Evolutionary conservation across 2,113 vertebrate genomes (phyloP), one percentile per base, ranked within the genome.

Genomic region (Salvelinus sp.): DNA sequence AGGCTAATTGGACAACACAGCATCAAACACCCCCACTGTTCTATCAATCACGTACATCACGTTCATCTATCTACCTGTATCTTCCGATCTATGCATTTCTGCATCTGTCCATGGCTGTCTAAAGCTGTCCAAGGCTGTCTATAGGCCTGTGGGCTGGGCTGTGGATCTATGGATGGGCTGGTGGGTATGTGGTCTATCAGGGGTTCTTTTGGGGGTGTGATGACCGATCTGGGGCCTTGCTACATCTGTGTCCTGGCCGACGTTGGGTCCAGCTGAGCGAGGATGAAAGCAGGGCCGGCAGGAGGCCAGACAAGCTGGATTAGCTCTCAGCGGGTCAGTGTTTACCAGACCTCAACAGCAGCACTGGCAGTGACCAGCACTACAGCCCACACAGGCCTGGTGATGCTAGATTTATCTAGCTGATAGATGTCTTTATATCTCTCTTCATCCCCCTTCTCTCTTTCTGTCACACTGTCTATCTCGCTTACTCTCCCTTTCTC

Each of bases 401-500:
- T 44, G 9, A n/a, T 2, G n/a, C 18, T 16, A 16, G 58, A 62
- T 7, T 22, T 22, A 62, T 62, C 20, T 57, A 1, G 44, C 50
- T 62, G 76, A 82, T 76, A 71, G 74, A 73, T 72, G 5, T n/a
- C 33, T 25, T 20, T 27, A 70, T 60, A 1, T 0, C 16, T 70
- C 73, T 38, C 33, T 72, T 80, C 50, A 71, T 82, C 58, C 27
- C 44, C 71, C 69, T 80, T 44, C 38, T 44, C 38, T 10, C 38
- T 2, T n/a, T 65, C 54, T 33, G 14, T n/a, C 65, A 20, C 16
- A 6, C 65, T 68, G 3, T 67, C 28, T 67, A 2, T 38, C 25
- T 65, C 25, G 1, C 9, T 62, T 9, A 7, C 73, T 60, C 74
- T 82, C 75, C 82, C 71, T 65, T 38, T 72, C 67, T 75, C 82